phyloP scores from a whole-genome alignment of 2,113 vertebrate genomes.

The Coryphaenoides rupestris region DNA sequence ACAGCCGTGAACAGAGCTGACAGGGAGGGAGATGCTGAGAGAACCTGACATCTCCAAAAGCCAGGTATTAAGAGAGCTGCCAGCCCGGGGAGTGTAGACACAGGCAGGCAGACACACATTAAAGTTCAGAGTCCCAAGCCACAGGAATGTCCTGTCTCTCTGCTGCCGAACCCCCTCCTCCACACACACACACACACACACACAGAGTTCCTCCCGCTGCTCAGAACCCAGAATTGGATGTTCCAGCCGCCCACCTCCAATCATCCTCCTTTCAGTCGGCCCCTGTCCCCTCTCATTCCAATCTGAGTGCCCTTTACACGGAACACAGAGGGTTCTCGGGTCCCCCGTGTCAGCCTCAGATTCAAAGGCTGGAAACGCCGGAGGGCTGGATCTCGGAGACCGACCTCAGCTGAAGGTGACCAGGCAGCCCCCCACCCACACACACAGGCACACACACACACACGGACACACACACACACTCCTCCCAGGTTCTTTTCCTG shows the following conservation, averaged over 20 bases:
- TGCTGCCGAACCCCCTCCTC: constrained; percentile 3
- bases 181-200: too few relatives aligned
- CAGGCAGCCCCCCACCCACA: constrained; percentile 6
- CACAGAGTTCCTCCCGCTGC: constrained; percentile 5
- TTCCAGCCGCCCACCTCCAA: constrained; percentile 30
- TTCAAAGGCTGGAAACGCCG: constrained; percentile 36
- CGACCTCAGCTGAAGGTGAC: constrained; percentile 22
- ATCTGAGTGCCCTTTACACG: constrained; percentile 52
- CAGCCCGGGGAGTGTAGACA: constrained; percentile 59
- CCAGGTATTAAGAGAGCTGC: constrained; percentile 64
- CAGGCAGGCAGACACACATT: constrained; percentile 58
- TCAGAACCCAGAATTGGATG: constrained; percentile 25
- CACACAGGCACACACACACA: too few relatives aligned
- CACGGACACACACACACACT: too few relatives aligned
- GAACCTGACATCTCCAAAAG: constrained; percentile 60
- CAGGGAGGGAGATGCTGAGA: constrained; percentile 50
- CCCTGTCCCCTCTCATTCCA: constrained; percentile 45
- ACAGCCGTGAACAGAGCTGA: constrained; percentile 57
- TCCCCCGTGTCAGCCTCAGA: constrained; percentile 36
- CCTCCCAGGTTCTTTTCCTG: constrained; percentile 4
- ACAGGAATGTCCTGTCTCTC: constrained; percentile 43
- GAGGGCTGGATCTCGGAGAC: constrained; percentile 31
- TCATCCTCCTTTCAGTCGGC: constrained; percentile 43
- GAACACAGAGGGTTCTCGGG: constrained; percentile 37
- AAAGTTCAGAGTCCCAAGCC: constrained; percentile 59